Evolutionary conservation across 1,140 invertebrate species (phyloP), one percentile per base, ranked within the genome.

Genomic region (Bombus affinis): DNA sequence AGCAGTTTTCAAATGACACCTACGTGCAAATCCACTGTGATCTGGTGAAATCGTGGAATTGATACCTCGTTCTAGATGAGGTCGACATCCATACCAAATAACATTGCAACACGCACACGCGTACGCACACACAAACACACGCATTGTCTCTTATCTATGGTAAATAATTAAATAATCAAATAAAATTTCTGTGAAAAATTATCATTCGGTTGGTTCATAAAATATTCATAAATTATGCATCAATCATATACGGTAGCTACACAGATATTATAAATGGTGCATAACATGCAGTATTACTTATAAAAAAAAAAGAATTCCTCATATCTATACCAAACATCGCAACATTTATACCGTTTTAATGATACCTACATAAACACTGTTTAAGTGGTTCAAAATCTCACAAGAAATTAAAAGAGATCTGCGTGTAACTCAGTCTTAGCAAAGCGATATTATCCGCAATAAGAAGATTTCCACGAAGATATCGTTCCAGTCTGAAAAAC

Each of bases 401-500:
- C n/a, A 15, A 32, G 65, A 15, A 66, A 18, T 15, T 65, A 18
- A n/a, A 6, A 65, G 37, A 39, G 70, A 28, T 22, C 25, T 1
- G 10, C 4, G 42, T 25, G 71, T 75, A 53, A 73, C 15, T 73
- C n/a, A 18, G 72, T 18, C 28, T 47, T 32, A n/a, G 72, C 59
- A 62, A 25, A 32, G 15, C 32, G 32, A 35, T 35, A 35, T 18
- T 66, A n/a, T 28, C 57, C 75, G 37, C 57, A 65, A 35, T 35
- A 75, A 32, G 44, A 73, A 22, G 71, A 75, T 74, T 44, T 47
- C 15, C 75, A 79, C 77, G 42, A 66, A 79, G 77, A 28, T 59
- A 53, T 76, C 62, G 81, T 83, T 83, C 81, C 72, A 83, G n/a
- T 76, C 81, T 83, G 81, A 83, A 83, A 75, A 68, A 83, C 81